These are phyloP conservation scores for Cephalopterus ornatus DNA, from an alignment of 2,113 vertebrate species.

Conservation along the genomic window DNA sequence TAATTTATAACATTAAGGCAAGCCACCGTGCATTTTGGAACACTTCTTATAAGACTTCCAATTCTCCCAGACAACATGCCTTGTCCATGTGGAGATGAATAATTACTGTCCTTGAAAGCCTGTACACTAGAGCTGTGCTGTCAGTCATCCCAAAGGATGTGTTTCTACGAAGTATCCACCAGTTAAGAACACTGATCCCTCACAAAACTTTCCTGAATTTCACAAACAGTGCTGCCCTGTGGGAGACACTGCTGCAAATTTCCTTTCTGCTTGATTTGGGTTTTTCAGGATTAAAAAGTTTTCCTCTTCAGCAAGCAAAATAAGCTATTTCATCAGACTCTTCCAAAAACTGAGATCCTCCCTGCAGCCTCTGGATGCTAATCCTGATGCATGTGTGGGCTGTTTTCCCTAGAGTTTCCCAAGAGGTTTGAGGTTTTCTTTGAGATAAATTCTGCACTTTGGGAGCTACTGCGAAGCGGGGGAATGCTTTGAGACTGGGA, in stretches of 20 bases:
- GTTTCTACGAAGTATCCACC: neutral
- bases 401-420: neutral
- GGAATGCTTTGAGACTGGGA: neutral
- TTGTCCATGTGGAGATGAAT: neutral
- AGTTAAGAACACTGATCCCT: neutral
- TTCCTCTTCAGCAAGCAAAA: neutral
- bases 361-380: neutral
- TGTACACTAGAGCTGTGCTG: neutral
- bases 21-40: neutral
- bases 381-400: neutral
- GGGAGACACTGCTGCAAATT: neutral
- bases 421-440: neutral
- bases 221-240: neutral
- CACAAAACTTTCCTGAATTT: neutral
- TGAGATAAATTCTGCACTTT: neutral
- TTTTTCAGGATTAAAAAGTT: neutral
- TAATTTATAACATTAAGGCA: neutral
- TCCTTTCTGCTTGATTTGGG: neutral
- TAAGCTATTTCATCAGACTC: neutral
- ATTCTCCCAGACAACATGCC: neutral
- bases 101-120: neutral
- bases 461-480: neutral
- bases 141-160: fast-evolving
- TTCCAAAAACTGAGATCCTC: neutral
- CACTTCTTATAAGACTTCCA: neutral